Base-by-base conservation (phyloP, 2,888 invertebrate genomes). In the Crematogaster levior region DNA sequence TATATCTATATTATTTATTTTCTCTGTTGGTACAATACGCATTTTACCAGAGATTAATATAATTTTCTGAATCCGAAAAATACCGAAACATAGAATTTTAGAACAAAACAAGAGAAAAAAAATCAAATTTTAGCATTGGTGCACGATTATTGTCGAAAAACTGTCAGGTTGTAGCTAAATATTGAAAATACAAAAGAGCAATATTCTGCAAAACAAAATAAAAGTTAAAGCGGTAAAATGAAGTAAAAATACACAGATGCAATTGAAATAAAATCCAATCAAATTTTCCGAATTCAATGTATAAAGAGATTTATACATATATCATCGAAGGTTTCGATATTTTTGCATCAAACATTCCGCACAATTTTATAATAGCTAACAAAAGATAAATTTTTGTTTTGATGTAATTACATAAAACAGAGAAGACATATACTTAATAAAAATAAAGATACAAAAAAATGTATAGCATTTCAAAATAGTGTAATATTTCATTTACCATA, bases 31-130 rank as follows among this genome's bases (percentile, higher is more conserved):
- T 24, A 7, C 12, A 27, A 5, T 27, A 1, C 12, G 10, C 12
- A 40, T 68, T 51, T 83, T 82, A 82, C 80, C 70, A 73, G 75
- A 84, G 75, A 77, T 84, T 82, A 83, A 86, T 83, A 81, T 83
- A 86, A 84, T 86, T 88, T 86, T 82, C 61, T 68, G 48, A 74
- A 82, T 86, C 48, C 46, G 18, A 7, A 24, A 75, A 68, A 77
- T 82, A 30, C 6, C 9, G 1, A 43, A 70, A 70, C 43, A 12
- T 79, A 56, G 10, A 53, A 53, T 70, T 58, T 46, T 58, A 34
- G 9, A 70, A 12, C 3, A 5, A 43, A n/a, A 34, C 68, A 65
- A 6, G 15, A 21, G 6, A 12, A 24, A 56, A 46, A 34, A 24
- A 75, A 61, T n/a, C n/a, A 79, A 79, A 34, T 30, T n/a, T 30